These are phyloP conservation scores for Meda fulgida DNA, from an alignment of 2,797 vertebrate species.

Conservation along the genomic window DNA sequence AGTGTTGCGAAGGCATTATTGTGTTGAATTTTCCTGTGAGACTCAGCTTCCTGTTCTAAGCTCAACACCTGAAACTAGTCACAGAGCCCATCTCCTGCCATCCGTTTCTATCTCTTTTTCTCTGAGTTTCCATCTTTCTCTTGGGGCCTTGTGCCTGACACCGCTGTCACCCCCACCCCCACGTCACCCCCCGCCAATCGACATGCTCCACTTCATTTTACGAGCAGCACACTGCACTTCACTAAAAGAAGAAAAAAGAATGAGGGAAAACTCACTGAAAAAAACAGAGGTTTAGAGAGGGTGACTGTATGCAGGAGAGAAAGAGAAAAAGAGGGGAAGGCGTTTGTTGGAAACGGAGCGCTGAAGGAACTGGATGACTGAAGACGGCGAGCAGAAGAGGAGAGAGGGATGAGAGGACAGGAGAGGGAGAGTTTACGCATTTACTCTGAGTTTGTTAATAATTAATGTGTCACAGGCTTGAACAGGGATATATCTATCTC, in stretches of 20 bases:
- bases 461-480: constrained; percentile 85
- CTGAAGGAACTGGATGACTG: constrained; percentile 51
- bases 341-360: constrained; percentile 63
- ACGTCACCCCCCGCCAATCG: constrained; percentile 44
- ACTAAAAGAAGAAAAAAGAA: constrained; percentile 54
- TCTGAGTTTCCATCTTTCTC: constrained; percentile 61
- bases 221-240: constrained; percentile 71
- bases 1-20: background rate
- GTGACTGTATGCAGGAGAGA: constrained; percentile 53
- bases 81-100: constrained; percentile 49
- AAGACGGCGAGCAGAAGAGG: constrained; percentile 64
- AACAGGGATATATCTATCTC: constrained; percentile 72
- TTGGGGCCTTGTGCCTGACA: constrained; percentile 71
- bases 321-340: constrained; percentile 44
- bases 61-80: constrained; percentile 57
- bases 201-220: constrained; percentile 80
- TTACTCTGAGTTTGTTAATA: constrained; percentile 84
- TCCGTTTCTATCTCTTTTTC: constrained; percentile 52
- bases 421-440: constrained; percentile 79
- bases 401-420: constrained; percentile 60
- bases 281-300: constrained; percentile 39
- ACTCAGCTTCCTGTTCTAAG: constrained; percentile 38
- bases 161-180: constrained; percentile 63
- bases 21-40: constrained; percentile 2
- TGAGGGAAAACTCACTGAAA: constrained; percentile 51